A percentile compares a stretch with the other conserved stretches of the same genome.
phyloP scores from a whole-genome alignment of 2,797 vertebrate species.

The Lateolabrax maculatus region DNA sequence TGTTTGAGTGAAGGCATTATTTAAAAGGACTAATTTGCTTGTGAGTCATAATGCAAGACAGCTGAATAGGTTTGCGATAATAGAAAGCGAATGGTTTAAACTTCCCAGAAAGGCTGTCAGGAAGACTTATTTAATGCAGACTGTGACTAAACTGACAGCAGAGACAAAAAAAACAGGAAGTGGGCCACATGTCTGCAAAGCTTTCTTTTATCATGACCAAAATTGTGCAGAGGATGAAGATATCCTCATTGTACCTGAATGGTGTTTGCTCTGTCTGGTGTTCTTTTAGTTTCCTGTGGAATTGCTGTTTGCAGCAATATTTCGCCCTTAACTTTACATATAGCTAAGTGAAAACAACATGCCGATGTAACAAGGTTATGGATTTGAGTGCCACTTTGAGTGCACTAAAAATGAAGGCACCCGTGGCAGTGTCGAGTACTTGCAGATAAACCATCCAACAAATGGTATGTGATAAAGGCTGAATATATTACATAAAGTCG shows the following conservation, averaged over 20 bases:
- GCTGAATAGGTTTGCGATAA: constrained; percentile 28
- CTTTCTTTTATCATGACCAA: constrained; percentile 11
- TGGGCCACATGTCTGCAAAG: constrained; percentile 7
- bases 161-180: constrained; percentile 34
- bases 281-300: not conserved
- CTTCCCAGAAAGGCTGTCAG: constrained; percentile 10
- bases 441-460: not conserved
- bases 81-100: constrained; percentile 17
- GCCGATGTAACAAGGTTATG: not conserved
- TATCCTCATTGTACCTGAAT: constrained; percentile 5
- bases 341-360: not conserved
- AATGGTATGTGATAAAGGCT: not conserved
- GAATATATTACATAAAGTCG: not conserved
- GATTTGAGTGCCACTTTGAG: constrained; percentile 8
- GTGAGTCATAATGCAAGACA: constrained; percentile 38
- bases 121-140: constrained; percentile 18
- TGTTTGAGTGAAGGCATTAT: constrained; percentile 27
- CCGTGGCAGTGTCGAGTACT: not conserved
- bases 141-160: constrained; percentile 25
- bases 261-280: not conserved
- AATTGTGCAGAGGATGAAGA: not conserved
- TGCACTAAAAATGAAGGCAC: constrained; percentile 8
- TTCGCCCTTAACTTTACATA: not conserved
- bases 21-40: constrained; percentile 30
- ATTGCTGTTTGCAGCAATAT: not conserved